phyloP scores from a whole-genome alignment of 2,113 vertebrate genomes.

The Pleuronectes platessa region DNA sequence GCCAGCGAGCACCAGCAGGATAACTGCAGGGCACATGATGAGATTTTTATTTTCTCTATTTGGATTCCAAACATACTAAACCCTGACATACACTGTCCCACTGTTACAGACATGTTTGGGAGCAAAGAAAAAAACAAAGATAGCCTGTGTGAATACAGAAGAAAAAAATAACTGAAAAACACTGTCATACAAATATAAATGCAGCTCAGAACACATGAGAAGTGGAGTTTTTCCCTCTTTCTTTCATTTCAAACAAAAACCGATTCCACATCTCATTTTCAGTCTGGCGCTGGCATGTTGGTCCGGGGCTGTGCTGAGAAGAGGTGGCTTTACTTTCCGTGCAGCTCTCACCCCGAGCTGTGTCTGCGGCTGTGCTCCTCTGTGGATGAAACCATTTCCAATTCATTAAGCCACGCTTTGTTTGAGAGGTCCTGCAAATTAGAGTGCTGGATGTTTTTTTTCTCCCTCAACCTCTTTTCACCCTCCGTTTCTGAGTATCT shows the following conservation, averaged over 20 bases:
- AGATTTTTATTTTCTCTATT: background rate
- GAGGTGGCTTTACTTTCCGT: background rate
- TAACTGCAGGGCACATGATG: background rate
- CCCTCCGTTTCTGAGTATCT: conserved; percentile 38
- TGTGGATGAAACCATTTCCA: conserved; percentile 75
- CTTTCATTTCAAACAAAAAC: conserved; percentile 11
- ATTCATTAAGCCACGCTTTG: conserved; percentile 76
- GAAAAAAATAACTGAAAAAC: background rate
- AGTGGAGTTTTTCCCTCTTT: background rate
- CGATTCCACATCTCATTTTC: conserved; percentile 63
- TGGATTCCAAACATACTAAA: background rate
- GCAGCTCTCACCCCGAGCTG: conserved; percentile 12
- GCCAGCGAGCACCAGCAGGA: background rate
- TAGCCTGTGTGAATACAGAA: too few relatives aligned
- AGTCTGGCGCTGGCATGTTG: conserved; percentile 35
- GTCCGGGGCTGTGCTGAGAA: background rate
- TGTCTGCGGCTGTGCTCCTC: conserved; percentile 57
- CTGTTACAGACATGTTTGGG: background rate
- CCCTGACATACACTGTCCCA: background rate
- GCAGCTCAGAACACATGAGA: background rate
- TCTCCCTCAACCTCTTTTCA: background rate
- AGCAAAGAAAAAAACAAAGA: background rate
- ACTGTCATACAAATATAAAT: conserved; percentile 3
- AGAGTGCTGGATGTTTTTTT: conserved; percentile 59
- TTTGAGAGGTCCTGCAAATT: conserved; percentile 74